Conservation (phyloP, 2,888 invertebrate genomes). For the Cartodere bifasciata region DNA sequence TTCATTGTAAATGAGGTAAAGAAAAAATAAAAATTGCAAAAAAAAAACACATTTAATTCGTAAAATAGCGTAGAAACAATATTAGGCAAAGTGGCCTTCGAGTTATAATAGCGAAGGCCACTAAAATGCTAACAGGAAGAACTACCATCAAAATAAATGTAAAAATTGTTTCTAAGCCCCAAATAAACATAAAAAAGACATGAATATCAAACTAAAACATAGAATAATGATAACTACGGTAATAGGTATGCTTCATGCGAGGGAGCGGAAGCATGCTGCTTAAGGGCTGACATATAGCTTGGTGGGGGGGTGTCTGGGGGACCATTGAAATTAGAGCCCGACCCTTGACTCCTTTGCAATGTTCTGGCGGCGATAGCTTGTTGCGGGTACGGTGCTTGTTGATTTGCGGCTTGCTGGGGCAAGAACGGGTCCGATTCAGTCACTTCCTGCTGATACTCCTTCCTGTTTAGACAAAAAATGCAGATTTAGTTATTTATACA, state of each 20-base stretch:
- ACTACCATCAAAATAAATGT: no score
- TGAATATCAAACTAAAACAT: slow-evolving; percentile 17
- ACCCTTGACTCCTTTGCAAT: slow-evolving; percentile 56
- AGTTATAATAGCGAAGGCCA: no score
- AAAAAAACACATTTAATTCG: no score
- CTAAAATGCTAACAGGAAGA: no score
- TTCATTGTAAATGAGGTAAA: no score
- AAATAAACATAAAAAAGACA: slow-evolving; percentile 16
- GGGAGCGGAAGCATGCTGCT: slow-evolving; percentile 29
- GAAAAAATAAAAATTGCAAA: no score
- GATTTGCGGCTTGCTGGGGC: slow-evolving; percentile 41
- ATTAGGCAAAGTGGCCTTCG: no score
- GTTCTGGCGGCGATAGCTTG: slow-evolving; percentile 50
- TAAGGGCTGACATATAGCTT: slow-evolving; percentile 46
- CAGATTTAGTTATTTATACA: no score
- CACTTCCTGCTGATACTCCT: slow-evolving; percentile 66
- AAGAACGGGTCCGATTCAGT: slow-evolving; percentile 77
- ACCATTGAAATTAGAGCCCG: slow-evolving; percentile 49
- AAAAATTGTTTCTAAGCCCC: no score
- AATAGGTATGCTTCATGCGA: slow-evolving; percentile 34
- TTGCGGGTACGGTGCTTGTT: no score
- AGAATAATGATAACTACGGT: slow-evolving; percentile 30
- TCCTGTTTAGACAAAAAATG: slow-evolving; percentile 44
- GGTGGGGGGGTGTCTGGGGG: slow-evolving; percentile 44
- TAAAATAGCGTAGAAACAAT: no score